Evolutionary conservation across 1,140 invertebrate species (phyloP), one percentile per base, ranked within the genome.

Genomic region (Sarcophaga bullata): DNA sequence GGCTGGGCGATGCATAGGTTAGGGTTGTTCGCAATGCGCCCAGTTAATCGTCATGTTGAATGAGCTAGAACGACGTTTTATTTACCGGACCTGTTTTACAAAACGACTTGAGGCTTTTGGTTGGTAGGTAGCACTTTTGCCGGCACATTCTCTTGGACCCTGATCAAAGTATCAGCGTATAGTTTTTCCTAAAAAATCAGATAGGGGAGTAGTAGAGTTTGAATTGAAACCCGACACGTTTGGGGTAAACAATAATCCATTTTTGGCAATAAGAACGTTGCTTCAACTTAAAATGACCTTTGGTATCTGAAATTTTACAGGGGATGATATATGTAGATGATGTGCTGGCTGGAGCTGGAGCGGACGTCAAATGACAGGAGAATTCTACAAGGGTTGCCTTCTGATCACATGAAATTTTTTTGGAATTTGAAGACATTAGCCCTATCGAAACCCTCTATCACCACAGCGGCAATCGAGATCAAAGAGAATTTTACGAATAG

Each of bases 351-450:
- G n/a, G n/a, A n/a, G n/a, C n/a, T n/a, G n/a, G n/a, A n/a, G n/a
- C n/a, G n/a, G n/a, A n/a, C n/a, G n/a, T n/a, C n/a, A n/a, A n/a
- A n/a, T n/a, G n/a, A n/a, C n/a, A n/a, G n/a, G n/a, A 10, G 37
- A 47, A 73, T 73, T 73, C 37, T 73, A 4, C 58, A 47, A 73
- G 25, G 72, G 37, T 47, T 73, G 72, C 72, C 72, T 46, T 11
- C 72, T 46, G 37, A 47, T 46, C 15, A 11, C 46, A 3, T 73
- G 25, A 73, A 73, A 11, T 47, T 73, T 47, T 73, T 73, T 47
- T 73, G 72, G 37, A 73, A 47, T 9, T 73, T 7, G 72, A 73
- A 0, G 72, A n/a, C n/a, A n/a, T n/a, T n/a, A n/a, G n/a, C n/a
- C n/a, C n/a, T n/a, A n/a, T n/a, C n/a, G n/a, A n/a, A n/a, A n/a